These are phyloP conservation scores for Lepus americanus DNA, from an alignment of 2,113 vertebrate genomes.

Conservation along the genomic window DNA sequence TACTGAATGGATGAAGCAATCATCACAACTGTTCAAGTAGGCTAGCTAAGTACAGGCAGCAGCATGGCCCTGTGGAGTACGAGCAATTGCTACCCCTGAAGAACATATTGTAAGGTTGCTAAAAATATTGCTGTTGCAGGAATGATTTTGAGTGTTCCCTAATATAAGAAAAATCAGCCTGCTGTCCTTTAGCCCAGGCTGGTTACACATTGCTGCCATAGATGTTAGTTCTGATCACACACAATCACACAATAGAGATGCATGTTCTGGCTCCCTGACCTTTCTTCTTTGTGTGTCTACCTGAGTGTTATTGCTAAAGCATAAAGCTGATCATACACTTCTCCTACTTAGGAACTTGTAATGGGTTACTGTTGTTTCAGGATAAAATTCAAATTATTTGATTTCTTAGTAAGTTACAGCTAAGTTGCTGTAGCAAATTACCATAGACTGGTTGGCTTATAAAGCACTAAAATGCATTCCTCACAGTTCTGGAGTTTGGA, in stretches of 20 bases:
- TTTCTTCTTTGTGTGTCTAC: constrained; percentile 17
- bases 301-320: constrained; percentile 35
- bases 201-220: not conserved
- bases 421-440: not conserved
- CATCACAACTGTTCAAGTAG: not conserved
- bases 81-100: not conserved
- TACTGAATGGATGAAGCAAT: not conserved
- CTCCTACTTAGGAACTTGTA: constrained; percentile 14
- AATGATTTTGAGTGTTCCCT: not conserved
- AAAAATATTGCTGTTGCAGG: not conserved
- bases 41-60: not conserved
- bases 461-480: not conserved
- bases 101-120: not conserved
- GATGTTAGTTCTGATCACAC: not conserved
- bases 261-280: not conserved
- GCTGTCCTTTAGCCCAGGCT: not conserved
- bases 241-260: not conserved
- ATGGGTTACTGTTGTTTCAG: not conserved
- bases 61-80: not conserved
- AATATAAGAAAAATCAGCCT: not conserved
- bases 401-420: not conserved
- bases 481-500: not conserved
- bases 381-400: constrained; percentile 38
- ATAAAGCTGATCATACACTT: not conserved
- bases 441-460: not conserved